A percentile compares a stretch with the other conserved stretches of the same genome.
These are phyloP conservation scores for Ligdia adustata DNA, from an alignment of 2,888 invertebrate species.

Conservation along the genomic window DNA sequence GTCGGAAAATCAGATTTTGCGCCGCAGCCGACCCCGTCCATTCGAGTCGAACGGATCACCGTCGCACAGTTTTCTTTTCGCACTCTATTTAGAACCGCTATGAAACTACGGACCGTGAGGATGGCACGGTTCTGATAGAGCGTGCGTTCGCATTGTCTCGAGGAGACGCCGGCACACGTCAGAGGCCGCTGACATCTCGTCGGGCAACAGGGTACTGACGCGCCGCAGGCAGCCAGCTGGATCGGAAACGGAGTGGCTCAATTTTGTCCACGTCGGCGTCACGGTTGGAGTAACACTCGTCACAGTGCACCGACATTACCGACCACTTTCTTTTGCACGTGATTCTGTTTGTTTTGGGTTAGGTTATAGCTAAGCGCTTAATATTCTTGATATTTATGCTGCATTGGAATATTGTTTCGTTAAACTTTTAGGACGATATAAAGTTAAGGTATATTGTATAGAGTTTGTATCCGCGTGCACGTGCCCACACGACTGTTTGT, in stretches of 20 bases:
- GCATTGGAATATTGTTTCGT: too few relatives aligned
- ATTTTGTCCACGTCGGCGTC: constrained; percentile 58
- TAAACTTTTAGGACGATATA: constrained; percentile 6
- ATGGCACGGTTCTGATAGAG: constrained; percentile 35
- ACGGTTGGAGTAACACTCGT: constrained; percentile 67
- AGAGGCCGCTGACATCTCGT: constrained; percentile 53
- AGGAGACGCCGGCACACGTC: constrained; percentile 35
- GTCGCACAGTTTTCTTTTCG: constrained; percentile 71
- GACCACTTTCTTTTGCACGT: constrained; percentile 77
- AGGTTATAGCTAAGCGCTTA: constrained; percentile 4
- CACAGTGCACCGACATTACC: constrained; percentile 54
- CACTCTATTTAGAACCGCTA: constrained; percentile 70
- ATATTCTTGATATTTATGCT: too few relatives aligned
- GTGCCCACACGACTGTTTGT: constrained; percentile 71
- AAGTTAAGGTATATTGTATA: constrained; percentile 32
- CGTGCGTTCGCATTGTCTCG: constrained; percentile 12
- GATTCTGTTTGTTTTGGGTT: constrained; percentile 60
- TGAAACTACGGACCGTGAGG: constrained; percentile 45
- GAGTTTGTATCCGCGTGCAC: constrained; percentile 68
- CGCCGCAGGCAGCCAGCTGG: constrained; percentile 65
- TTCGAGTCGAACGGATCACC: constrained; percentile 76
- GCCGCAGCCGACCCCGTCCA: constrained; percentile 76
- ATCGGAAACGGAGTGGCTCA: constrained; percentile 68
- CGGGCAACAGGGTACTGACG: constrained; percentile 58
- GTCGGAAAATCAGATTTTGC: constrained; percentile 76